A percentile compares a stretch with the other conserved stretches of the same genome.
phyloP scores from a whole-genome alignment of 2,888 invertebrate species.

The Epiblema foenella region DNA sequence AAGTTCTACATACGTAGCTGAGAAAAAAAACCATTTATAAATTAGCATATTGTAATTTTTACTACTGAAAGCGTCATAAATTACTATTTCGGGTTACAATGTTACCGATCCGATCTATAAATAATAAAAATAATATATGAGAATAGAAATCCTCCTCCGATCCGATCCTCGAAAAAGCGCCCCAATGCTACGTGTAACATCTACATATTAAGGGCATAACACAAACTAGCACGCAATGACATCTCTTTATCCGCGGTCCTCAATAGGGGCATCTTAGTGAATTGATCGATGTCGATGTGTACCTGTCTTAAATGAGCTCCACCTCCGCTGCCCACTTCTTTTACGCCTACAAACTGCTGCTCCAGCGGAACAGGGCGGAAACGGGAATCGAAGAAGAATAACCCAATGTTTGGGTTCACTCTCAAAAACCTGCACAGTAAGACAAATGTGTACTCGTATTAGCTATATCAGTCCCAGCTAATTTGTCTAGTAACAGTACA shows the following conservation, averaged over 20 bases:
- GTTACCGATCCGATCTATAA: neutral
- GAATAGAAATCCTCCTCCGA: too few relatives aligned
- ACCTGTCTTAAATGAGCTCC: constrained; percentile 75
- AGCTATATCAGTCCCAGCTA: too few relatives aligned
- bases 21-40: neutral
- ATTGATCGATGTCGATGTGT: neutral
- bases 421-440: constrained; percentile 88
- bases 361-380: constrained; percentile 98
- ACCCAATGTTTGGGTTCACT: constrained; percentile 95
- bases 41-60: neutral
- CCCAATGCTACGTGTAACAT: too few relatives aligned
- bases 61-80: neutral
- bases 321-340: constrained; percentile 83
- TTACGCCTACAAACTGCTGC: constrained; percentile 95
- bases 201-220: neutral
- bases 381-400: constrained; percentile 97
- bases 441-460: neutral
- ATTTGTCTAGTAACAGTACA: neutral
- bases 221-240: neutral
- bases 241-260: too few relatives aligned
- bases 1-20: neutral
- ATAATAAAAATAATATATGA: too few relatives aligned
- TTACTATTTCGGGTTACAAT: neutral
- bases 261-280: neutral
- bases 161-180: too few relatives aligned